Conservation (phyloP, 2,888 invertebrate genomes). For the Drosophila recens region DNA sequence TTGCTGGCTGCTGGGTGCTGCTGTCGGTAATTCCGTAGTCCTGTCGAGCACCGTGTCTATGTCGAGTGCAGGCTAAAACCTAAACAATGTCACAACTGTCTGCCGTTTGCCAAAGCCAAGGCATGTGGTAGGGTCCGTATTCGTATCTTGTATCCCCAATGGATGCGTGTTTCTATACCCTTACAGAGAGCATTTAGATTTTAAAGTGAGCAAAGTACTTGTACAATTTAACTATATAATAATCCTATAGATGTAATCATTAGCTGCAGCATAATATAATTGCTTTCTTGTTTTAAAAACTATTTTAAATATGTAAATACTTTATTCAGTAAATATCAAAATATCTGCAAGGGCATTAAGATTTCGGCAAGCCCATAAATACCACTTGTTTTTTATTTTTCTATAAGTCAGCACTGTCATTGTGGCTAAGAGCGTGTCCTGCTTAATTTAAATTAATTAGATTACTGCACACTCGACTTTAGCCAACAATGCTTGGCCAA, state of each 20-base stretch:
- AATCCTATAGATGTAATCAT: background rate
- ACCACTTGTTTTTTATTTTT: background rate
- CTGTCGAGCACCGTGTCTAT: constrained; percentile 37
- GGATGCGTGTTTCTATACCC: constrained; percentile 17
- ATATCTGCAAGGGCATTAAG: constrained; percentile 5
- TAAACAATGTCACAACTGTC: constrained; percentile 76
- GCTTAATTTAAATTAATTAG: constrained; percentile 57
- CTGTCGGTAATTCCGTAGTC: constrained; percentile 23
- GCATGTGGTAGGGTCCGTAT: constrained; percentile 22
- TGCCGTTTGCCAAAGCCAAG: constrained; percentile 9
- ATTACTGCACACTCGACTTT: constrained; percentile 17
- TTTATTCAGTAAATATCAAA: background rate
- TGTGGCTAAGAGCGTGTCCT: constrained; percentile 37
- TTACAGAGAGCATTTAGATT: background rate
- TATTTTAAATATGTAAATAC: background rate
- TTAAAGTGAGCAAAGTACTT: background rate
- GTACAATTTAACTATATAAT: background rate
- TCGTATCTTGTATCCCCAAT: constrained; percentile 26
- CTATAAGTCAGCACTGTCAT: constrained; percentile 4
- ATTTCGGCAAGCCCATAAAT: background rate
- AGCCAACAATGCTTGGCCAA: constrained; percentile 6
- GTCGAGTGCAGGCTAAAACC: constrained; percentile 79
- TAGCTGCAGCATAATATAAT: too few species aligned
- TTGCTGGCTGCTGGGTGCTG: constrained; percentile 52
- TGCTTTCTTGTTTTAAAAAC: too few species aligned